Base-by-base conservation (phyloP, 2,888 invertebrate species). In the Osmoderma eremita region DNA sequence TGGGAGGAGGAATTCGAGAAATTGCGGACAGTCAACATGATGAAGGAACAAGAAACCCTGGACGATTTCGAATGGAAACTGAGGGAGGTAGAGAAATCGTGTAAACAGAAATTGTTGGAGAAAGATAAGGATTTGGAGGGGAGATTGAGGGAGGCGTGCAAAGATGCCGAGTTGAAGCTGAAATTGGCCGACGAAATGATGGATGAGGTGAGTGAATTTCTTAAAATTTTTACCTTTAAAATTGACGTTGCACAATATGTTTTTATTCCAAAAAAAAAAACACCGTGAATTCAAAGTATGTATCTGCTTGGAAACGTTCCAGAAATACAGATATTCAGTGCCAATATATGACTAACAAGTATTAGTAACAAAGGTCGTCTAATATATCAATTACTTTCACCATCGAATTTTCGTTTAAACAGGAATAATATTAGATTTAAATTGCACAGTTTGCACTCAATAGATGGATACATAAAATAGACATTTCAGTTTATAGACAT, bases 21-120 rank as follows among this genome's bases (percentile, higher is more conserved):
- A 10, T 84, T 90, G 41, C 82, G 90, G 1, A 88, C 89, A 0
- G 87, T 90, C 49, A 90, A 88, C 30, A 87, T 89, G 62, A 86
- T 90, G 61, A 84, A 91, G 56, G 92, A 93, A 56, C 91, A 92
- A 75, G 85, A 88, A 67, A 85, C 93, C 76, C 83, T 93, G 72
- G 88, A 89, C 2, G 93, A 93, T 83, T 93, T 92, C 81, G 93
- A 93, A 83, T 93, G 92, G 92, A 92, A 93, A 83, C 84, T 92
- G 78, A 80, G 93, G 41, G 91, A 92, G 79, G 86, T 92, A 74
- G 91, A 92, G 82, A 88, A 88, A 73, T 83, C 85, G 6, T 90
- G 91, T 65, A 87, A 92, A 72, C 85, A 86, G 71, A 85, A 86
- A 73, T 71, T 88, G 20, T 86, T 86, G 69, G 90, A 90, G 30